Percentiles rank a stretch among this genome's conserved stretches.
Conservation (phyloP, 2,113 vertebrate genomes). For the Mirza zaza region DNA sequence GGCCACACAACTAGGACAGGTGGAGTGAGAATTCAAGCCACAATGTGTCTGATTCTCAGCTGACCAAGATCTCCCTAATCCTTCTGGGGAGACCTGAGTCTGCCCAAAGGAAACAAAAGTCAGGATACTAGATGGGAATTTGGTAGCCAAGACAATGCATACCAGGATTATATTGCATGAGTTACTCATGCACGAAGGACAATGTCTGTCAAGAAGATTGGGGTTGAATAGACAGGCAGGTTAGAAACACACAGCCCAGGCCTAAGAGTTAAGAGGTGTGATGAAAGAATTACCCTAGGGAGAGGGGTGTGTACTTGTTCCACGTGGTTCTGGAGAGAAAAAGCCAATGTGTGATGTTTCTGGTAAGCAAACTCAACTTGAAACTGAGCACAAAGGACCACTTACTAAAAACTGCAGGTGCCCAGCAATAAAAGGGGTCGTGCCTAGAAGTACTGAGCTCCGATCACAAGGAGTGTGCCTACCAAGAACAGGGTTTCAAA, state of each 20-base stretch:
- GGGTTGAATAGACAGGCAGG: neutral
- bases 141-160: neutral
- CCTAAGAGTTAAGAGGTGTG: neutral
- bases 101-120: neutral
- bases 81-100: neutral
- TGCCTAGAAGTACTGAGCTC: neutral
- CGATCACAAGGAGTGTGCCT: rapidly evolving
- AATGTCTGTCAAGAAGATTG: neutral
- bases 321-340: neutral
- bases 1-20: neutral
- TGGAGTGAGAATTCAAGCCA: neutral
- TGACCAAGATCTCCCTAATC: neutral
- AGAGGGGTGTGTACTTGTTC: neutral
- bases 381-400: neutral
- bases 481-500: neutral
- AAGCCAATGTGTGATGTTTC: neutral
- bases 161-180: neutral
- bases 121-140: neutral
- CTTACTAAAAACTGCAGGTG: neutral
- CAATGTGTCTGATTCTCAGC: neutral
- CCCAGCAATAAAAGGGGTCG: neutral
- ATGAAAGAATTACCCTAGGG: neutral
- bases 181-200: neutral
- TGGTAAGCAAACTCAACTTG: neutral
- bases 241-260: neutral